phyloP scores from a whole-genome alignment of 2,797 vertebrate genomes.

The Acipenser transmontanus region DNA sequence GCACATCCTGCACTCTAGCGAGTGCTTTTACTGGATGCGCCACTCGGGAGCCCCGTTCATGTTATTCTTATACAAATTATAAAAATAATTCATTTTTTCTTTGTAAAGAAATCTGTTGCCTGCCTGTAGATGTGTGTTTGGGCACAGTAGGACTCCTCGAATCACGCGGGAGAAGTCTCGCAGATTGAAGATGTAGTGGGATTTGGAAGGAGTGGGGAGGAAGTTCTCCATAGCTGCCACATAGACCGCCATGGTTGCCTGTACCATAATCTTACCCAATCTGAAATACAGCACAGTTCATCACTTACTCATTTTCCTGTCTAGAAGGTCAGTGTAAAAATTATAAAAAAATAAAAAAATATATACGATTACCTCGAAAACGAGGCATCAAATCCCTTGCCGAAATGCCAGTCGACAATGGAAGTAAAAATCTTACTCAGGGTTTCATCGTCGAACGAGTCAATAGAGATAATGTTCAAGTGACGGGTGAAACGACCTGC shows the following conservation, averaged over 20 bases:
- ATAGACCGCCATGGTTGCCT: slow-evolving; percentile 80
- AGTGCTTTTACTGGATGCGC: too few relatives aligned
- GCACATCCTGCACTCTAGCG: too few relatives aligned
- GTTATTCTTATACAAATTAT: too few relatives aligned
- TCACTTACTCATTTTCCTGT: too few relatives aligned
- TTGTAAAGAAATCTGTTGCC: slow-evolving; percentile 15
- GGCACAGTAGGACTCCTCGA: slow-evolving; percentile 78
- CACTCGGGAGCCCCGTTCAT: too few relatives aligned
- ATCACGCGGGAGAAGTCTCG: slow-evolving; percentile 87
- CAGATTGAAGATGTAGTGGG: slow-evolving; percentile 91
- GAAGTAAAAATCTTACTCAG: slow-evolving; percentile 82
- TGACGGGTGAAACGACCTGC: slow-evolving; percentile 85
- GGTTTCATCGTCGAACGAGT: slow-evolving; percentile 78
- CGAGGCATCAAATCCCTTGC: slow-evolving; percentile 70
- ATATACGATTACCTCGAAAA: slow-evolving; percentile 65
- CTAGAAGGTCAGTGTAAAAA: too few relatives aligned
- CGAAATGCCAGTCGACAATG: slow-evolving; percentile 85
- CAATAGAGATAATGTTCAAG: slow-evolving; percentile 78
- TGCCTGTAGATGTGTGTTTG: slow-evolving; percentile 79
- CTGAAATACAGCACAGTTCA: slow-evolving; percentile 42
- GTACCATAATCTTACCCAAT: slow-evolving; percentile 77
- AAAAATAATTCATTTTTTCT: too few relatives aligned
- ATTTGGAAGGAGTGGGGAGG: slow-evolving; percentile 89
- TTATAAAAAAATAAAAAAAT: too few relatives aligned
- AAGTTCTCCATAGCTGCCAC: slow-evolving; percentile 75